Conservation (phyloP, 2,888 invertebrate species). For the Antitype chi region DNA sequence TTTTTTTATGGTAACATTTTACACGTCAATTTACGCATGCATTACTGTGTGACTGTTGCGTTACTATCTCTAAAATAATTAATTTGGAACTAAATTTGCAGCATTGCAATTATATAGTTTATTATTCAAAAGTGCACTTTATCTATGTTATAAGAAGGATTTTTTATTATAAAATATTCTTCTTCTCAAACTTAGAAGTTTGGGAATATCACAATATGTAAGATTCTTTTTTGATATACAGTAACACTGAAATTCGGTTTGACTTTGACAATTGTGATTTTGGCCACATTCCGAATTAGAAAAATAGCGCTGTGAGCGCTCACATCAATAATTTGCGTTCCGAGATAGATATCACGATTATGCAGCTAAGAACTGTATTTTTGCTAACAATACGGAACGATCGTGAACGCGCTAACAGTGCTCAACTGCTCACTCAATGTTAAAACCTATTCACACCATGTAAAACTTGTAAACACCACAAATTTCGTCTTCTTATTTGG, state of each 20-base stretch:
- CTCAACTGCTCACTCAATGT: too few relatives aligned
- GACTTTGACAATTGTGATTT: not conserved
- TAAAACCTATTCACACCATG: too few relatives aligned
- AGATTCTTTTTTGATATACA: not conserved
- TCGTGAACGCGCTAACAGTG: too few relatives aligned
- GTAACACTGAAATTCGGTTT: not conserved
- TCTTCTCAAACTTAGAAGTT: not conserved
- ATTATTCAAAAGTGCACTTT: not conserved
- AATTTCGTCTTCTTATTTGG: too few relatives aligned
- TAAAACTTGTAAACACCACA: too few relatives aligned
- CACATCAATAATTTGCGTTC: too few relatives aligned
- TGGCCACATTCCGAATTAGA: too few relatives aligned
- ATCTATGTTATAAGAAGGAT: not conserved
- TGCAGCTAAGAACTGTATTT: too few relatives aligned
- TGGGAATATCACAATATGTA: not conserved
- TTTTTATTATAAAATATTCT: not conserved
- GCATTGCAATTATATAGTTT: not conserved
- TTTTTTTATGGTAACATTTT: slow-evolving; percentile 37
- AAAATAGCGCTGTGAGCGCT: too few relatives aligned
- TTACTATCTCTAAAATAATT: slow-evolving; percentile 1
- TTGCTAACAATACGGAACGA: too few relatives aligned
- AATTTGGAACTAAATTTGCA: not conserved
- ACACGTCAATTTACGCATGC: slow-evolving; percentile 40
- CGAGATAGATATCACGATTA: too few relatives aligned
- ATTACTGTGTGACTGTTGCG: not conserved